Evolutionary conservation across 2,888 invertebrate species (phyloP), one percentile per base, ranked within the genome.

Genomic region (Labia minor): DNA sequence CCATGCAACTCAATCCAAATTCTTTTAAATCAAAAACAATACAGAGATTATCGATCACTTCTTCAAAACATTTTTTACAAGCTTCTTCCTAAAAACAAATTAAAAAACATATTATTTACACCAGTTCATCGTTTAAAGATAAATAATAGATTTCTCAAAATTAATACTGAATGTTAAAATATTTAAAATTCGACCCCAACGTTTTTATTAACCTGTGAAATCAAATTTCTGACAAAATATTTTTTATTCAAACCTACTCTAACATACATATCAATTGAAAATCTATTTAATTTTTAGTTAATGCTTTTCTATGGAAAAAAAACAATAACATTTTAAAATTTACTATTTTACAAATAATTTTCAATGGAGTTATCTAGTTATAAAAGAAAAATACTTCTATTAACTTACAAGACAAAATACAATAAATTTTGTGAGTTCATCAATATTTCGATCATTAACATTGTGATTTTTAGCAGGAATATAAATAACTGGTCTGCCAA

Each of bases 391-490:
- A n/a, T n/a, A n/a, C n/a, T n/a, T n/a, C n/a, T n/a, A 68, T 64
- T 63, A 66, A 77, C 80, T 79, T 78, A 87, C 86, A 80, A 90
- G 78, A 74, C 87, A 87, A 74, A 83, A 85, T 10, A 90, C 89
- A 74, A 90, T 89, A 75, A 89, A 90, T 73, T 86, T 86, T 0
- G 89, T 90, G 62, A 90, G 77, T 69, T 89, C 88, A 74, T 89
- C 87, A 73, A 90, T 86, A 74, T 88, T 83, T 72, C 90, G 81
- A 64, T 87, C 86, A 67, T 75, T 74, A 11, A 83, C 84, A 72
- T 82, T 86, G 75, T 90, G 89, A 75, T 89, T 87, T 76, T 86
- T 88, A 11, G 88, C 87, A 69, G 89, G 88, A 74, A 90, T 89
- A 74, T 90, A 90, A 68, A 90, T 81, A 68, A 90, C 87, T 18